These are phyloP conservation scores for Ceratotherium simum DNA, from an alignment of 2,113 vertebrate species.

Conservation along the genomic window DNA sequence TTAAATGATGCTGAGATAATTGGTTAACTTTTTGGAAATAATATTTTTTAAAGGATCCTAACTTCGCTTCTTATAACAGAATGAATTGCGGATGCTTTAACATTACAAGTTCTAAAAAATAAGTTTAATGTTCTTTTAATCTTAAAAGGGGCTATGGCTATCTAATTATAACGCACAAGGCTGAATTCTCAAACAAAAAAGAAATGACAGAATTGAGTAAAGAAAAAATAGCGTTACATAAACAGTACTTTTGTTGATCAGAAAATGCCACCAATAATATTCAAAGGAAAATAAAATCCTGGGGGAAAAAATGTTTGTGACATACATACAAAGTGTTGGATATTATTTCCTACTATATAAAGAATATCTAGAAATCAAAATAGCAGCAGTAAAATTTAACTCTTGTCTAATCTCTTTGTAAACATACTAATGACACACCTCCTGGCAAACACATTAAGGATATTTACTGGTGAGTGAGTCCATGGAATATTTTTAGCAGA, in stretches of 20 bases:
- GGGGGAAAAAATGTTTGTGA: neutral
- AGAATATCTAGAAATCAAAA: slow-evolving; percentile 8
- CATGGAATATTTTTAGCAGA: neutral
- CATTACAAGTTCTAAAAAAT: slow-evolving; percentile 6
- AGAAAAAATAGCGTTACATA: neutral
- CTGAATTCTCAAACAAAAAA: neutral
- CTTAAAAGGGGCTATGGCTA: neutral
- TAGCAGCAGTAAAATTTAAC: neutral
- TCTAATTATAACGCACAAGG: neutral
- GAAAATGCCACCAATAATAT: neutral
- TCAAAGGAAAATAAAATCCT: neutral
- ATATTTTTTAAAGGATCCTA: neutral
- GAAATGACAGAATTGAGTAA: neutral
- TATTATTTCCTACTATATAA: neutral
- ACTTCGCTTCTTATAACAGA: neutral
- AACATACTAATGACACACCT: neutral
- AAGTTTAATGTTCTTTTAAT: neutral
- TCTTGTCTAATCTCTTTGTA: neutral
- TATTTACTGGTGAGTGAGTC: neutral
- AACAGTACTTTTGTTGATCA: neutral
- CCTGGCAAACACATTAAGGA: neutral
- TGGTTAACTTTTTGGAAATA: slow-evolving; percentile 32
- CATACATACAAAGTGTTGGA: neutral
- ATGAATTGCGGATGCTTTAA: neutral
- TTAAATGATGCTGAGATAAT: slow-evolving; percentile 35